Evolutionary conservation across 2,113 vertebrate species (phyloP).

Genomic region (Gulo gulo): DNA sequence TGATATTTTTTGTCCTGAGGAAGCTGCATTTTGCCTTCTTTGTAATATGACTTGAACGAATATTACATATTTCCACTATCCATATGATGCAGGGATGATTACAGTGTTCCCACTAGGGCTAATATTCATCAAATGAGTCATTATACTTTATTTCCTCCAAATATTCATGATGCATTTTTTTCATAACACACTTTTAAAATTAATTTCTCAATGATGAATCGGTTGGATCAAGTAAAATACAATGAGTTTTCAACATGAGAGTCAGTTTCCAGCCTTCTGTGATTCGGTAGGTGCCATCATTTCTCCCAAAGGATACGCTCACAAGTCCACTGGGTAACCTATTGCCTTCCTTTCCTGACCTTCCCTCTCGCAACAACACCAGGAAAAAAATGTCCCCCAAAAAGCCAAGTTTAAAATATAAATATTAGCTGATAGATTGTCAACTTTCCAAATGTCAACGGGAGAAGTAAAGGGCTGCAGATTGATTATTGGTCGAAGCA

Average conservation of each 20-base stretch:
- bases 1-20: constrained; percentile 33
- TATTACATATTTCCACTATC: constrained; percentile 59
- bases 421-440: constrained; percentile 13
- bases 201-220: constrained; percentile 63
- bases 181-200: constrained; percentile 46
- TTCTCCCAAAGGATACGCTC: background rate
- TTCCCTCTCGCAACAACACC: background rate
- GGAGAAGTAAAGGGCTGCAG: constrained; percentile 7
- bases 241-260: background rate
- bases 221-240: constrained; percentile 46
- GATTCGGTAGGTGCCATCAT: background rate
- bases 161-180: constrained; percentile 28
- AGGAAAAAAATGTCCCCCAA: background rate
- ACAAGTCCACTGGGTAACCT: background rate
- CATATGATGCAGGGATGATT: background rate
- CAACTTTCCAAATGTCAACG: background rate
- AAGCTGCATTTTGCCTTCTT: constrained; percentile 37
- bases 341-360: background rate
- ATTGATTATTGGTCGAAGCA: background rate
- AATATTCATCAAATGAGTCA: constrained; percentile 1
- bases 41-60: constrained; percentile 43
- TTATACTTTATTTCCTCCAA: constrained; percentile 56
- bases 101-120: background rate
- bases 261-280: background rate
- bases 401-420: background rate